Base-by-base conservation (phyloP, 2,888 invertebrate species). In the Cecidostiba fungosa region DNA sequence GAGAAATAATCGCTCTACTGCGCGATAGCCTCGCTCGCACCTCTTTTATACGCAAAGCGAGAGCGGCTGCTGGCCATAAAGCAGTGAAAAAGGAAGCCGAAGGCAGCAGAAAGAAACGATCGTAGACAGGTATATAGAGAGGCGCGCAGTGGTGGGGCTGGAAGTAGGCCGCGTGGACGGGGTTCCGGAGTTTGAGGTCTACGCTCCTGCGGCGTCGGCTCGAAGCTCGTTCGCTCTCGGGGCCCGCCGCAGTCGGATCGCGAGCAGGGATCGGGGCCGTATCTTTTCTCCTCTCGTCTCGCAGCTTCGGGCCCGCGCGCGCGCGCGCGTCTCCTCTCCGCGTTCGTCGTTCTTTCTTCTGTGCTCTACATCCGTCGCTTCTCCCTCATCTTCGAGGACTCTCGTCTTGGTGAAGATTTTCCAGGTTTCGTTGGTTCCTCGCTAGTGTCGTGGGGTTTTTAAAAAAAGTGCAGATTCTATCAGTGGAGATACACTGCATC, bases 201-300 rank as follows among this genome's bases (percentile, higher is more conserved):
- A 66, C 62, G 62, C 12, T 12, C 29, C 62, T 66, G 62, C 29
- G 62, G 62, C 62, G 62, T 66, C 72, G 72, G 70, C 32, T 16
- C 16, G 23, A 23, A 39, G 39, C 36, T 36, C 70, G 36, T 14
- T 70, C 36, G 70, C 36, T 70, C 36, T 29, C 36, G 32, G 32
- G 70, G 70, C n/a, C 70, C 23, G 54, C 72, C 72, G 72, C 72
- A 72, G 72, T 72, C 72, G 72, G 72, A 72, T 39, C 36, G 19
- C 72, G 39, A 72, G n/a, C 39, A 36, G 72, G 72, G 72, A 72
- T 39, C 72, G 72, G 72, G 36, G 39, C 72, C 72, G 72, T 23
- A 23, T 72, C 72, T 72, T 14, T 39, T 16, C 70, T 32, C 70
- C 39, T 72, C 72, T 36, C 72, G 36, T 70, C 26, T 14, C 66